phyloP scores from a whole-genome alignment of 2,888 invertebrate genomes.

The Andrena flavipes region DNA sequence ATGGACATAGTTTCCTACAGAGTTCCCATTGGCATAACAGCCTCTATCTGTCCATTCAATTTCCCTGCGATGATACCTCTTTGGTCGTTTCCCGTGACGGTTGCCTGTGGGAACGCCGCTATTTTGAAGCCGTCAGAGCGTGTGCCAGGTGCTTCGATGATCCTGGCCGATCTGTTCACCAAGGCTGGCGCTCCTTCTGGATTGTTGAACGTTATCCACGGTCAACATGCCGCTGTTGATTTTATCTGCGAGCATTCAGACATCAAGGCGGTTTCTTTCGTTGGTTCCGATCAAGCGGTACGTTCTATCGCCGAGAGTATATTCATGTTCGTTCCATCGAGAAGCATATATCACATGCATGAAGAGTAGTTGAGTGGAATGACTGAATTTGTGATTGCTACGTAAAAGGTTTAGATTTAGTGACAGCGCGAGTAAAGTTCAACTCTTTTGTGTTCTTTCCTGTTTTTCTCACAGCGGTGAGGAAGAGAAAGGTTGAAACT shows the following conservation, averaged over 20 bases:
- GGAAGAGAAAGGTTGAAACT: too few relatives aligned
- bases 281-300: constrained; percentile 98
- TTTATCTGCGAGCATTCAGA: constrained; percentile 98
- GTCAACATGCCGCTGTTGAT: constrained; percentile 96
- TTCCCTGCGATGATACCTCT: constrained; percentile 99
- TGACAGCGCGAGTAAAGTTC: too few relatives aligned
- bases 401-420: too few relatives aligned
- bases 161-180: constrained; percentile 96
- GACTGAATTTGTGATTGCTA: background rate
- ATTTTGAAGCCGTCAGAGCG: constrained; percentile 98
- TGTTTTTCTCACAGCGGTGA: too few relatives aligned
- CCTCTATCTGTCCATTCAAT: constrained; percentile 99
- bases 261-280: constrained; percentile 98
- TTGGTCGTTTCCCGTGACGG: constrained; percentile 96
- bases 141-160: constrained; percentile 98
- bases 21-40: constrained; percentile 96
- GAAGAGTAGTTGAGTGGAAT: background rate
- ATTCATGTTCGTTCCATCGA: background rate
- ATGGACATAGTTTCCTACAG: constrained; percentile 98
- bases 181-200: constrained; percentile 99
- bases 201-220: constrained; percentile 98
- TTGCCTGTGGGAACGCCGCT: constrained; percentile 97
- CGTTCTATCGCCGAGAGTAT: constrained; percentile 35
- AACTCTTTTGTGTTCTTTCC: too few relatives aligned
- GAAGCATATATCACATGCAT: background rate